Percentiles rank a stretch among this genome's conserved stretches.
Evolutionary conservation across 2,888 invertebrate species (phyloP).

Genomic region (Athalia rosae): DNA sequence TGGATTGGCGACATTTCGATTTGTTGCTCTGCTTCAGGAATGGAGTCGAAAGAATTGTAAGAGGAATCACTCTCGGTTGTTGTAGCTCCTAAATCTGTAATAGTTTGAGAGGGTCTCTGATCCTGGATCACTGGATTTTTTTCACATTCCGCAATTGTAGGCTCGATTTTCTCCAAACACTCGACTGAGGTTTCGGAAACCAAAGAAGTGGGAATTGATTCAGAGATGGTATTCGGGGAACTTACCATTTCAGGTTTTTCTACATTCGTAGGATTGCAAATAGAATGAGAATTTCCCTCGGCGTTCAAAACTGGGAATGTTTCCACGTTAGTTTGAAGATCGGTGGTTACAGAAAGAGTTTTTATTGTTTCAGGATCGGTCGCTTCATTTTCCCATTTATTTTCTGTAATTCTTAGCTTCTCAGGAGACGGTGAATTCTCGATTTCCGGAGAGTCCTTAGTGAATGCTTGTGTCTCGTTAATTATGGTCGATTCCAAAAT

Average conservation of each 20-base stretch:
- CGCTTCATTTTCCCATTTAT: background rate
- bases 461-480: background rate
- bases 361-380: background rate
- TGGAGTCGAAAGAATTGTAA: conserved; percentile 44
- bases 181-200: background rate
- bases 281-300: background rate
- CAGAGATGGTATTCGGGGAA: background rate
- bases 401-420: background rate
- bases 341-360: background rate
- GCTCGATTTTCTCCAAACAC: background rate
- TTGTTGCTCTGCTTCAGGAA: conserved; percentile 40
- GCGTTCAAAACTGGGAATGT: background rate
- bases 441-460: background rate
- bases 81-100: background rate
- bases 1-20: conserved; percentile 23
- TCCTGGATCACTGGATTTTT: background rate
- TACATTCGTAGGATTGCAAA: background rate
- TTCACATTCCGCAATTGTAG: background rate
- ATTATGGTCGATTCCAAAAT: background rate
- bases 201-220: background rate
- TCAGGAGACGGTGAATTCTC: too few relatives aligned
- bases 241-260: background rate
- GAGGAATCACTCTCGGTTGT: conserved; percentile 32
- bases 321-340: background rate
- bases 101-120: background rate